Base-by-base conservation (phyloP, 2,797 vertebrate species). In the Xiphophorus birchmanni region DNA sequence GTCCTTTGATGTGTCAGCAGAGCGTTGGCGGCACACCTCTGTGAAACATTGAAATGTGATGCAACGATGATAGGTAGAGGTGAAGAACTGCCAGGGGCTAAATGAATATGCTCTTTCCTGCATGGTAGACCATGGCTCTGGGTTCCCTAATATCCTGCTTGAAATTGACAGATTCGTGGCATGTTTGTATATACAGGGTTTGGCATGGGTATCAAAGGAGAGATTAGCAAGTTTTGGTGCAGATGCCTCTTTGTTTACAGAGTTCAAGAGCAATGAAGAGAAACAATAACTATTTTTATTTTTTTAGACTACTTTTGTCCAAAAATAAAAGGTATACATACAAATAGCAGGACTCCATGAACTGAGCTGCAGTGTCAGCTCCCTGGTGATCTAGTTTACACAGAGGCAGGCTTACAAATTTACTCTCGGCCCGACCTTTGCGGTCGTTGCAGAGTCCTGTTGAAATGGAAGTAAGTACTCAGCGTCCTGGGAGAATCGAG, bases 1-100 rank as follows among this genome's bases (percentile, higher is more conserved):
- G 89, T 85, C 91, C 94, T 95, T 95, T 95, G 93, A 95, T 94
- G 94, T 95, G 94, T 95, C 94, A 94, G 94, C 92, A 90, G 86
- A 77, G 89, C 75, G 83, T 92, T 88, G 84, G 90, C 81, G 79
- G 84, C 84, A 84, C 87, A 91, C 90, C 88, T 92, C 92, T 84
- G 90, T 88, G 87, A 87, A 89, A 91, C 91, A 93, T 90, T 93
- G 89, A 90, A 93, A 92, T 87, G 90, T 90, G 92, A 92, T 91
- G 89, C 91, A 89, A 90, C 82, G 86, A 81, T 81, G 86, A 92
- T 91, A 90, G 88, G 89, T 88, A 83, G 83, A 86, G 82, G 80
- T 84, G 88, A 93, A 77, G 92, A 93, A 88, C 80, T 80, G 91
- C 93, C 83, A 76, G 82, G 32, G 85, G 94, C 88, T 91, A 90